Base-by-base conservation (phyloP, 2,797 vertebrate genomes). In the Muscicapa striata region DNA sequence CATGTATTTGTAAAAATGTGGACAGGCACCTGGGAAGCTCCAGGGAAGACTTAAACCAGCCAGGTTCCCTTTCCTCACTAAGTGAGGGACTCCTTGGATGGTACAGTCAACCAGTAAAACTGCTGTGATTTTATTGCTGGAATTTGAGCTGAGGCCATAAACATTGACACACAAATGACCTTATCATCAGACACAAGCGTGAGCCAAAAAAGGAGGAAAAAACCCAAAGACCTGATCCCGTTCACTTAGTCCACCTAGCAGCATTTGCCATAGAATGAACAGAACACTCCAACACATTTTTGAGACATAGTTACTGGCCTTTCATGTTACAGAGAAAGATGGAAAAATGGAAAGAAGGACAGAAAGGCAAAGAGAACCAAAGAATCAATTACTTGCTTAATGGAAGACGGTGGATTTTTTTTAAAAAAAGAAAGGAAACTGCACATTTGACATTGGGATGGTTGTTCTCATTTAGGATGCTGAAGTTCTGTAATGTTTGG, bases 361-460 rank as follows among this genome's bases (percentile, higher is more conserved):
- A 21, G 45, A 69, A 82, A 18, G 29, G n/a, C 8, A 32, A 63
- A 27, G 34, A 40, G 12, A 51, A 78, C 15, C 55, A 64, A 57
- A 89, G 43, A 92, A 92, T 93, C 82, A 91, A 92, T 94, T 11
- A 80, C 66, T 94, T 89, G 84, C 64, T 90, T 91, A 58, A 84
- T 90, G 92, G 87, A 96, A 93, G 87, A 95, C 55, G 46, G 30
- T 20, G 23, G 8, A 11, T 15, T 55, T 84, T 34, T 57, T 43
- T 3, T 30, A 79, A 87, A 78, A 87, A 78, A 88, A 82, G 36
- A 76, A 85, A 88, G 68, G 68, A 84, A 81, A 70, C 15, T 75
- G 40, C 32, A 46, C 27, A 66, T 78, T 73, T 92, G 55, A 32
- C 63, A 85, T 90, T 88, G 2, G 6, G 92, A 89, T 89, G 82